phyloP scores from a whole-genome alignment of 2,888 invertebrate genomes.

The Micoletzkya japonica region DNA sequence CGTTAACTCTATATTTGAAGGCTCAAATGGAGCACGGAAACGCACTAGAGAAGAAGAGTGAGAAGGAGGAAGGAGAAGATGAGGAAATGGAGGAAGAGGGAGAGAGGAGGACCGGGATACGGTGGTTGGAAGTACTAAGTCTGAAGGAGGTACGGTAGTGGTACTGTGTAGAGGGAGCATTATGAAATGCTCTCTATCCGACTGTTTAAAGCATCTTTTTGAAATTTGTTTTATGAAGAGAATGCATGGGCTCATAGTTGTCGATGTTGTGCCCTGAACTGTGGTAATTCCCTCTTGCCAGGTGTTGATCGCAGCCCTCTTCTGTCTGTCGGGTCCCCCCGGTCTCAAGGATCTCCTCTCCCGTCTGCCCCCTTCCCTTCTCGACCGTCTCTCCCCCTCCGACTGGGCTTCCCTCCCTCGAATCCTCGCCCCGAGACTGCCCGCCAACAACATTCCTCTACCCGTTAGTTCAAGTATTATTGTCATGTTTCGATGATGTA shows the following conservation, averaged over 20 bases:
- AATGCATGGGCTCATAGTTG: too few species aligned
- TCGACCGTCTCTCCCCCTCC: neutral
- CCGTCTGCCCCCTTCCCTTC: neutral
- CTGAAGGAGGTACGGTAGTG: neutral
- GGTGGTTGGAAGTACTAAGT: constrained; percentile 2
- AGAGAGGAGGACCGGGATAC: neutral
- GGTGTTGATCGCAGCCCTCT: constrained; percentile 8
- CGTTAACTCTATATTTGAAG: too few species aligned
- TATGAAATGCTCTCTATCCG: neutral
- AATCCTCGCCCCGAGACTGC: constrained; percentile 14
- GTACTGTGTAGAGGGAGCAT: too few species aligned
- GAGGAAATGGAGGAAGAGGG: neutral
- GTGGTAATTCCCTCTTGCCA: neutral
- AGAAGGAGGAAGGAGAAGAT: constrained; percentile 16
- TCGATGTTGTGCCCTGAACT: too few species aligned
- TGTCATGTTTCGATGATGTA: neutral
- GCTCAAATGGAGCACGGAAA: neutral
- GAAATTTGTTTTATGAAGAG: too few species aligned
- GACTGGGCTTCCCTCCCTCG: constrained; percentile 14
- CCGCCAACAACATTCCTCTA: neutral
- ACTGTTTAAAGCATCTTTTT: too few species aligned
- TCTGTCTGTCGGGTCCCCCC: too few species aligned
- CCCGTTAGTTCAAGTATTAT: neutral
- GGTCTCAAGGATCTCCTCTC: too few species aligned
- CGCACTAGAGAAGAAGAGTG: neutral